Percentiles rank a stretch among this genome's conserved stretches.
These are phyloP conservation scores for Fabriciana adippe DNA, from an alignment of 2,888 invertebrate species.

Conservation along the genomic window DNA sequence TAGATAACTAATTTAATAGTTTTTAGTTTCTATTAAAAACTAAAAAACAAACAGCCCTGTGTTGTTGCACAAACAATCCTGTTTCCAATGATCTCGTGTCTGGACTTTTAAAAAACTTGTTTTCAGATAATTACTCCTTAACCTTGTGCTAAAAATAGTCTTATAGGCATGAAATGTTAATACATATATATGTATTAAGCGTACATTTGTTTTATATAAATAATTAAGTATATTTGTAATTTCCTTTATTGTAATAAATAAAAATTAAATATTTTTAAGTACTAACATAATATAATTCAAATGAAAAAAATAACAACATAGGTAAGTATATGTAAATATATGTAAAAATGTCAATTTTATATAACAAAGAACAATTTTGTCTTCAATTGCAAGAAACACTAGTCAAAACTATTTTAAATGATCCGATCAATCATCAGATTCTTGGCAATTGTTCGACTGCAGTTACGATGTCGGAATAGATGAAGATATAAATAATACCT, in stretches of 20 bases:
- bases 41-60: not conserved
- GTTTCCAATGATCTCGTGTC: not conserved
- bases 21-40: not conserved
- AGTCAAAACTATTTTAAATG: constrained; percentile 36
- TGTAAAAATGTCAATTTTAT: not conserved
- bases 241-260: too few relatives aligned
- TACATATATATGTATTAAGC: not conserved
- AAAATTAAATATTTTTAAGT: too few relatives aligned
- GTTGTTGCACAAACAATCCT: not conserved
- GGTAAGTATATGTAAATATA: not conserved
- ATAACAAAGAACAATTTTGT: constrained; percentile 5
- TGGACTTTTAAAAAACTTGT: constrained; percentile 51
- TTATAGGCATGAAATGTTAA: not conserved
- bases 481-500: constrained; percentile 52
- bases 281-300: too few relatives aligned
- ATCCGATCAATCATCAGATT: constrained; percentile 43
- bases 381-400: constrained; percentile 7
- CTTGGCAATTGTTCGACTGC: constrained; percentile 51
- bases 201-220: too few relatives aligned
- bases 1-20: not conserved
- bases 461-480: constrained; percentile 48
- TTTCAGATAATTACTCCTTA: constrained; percentile 42
- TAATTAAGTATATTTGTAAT: too few relatives aligned
- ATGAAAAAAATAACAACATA: not conserved
- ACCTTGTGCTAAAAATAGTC: constrained; percentile 32